These are phyloP conservation scores for Acipenser transmontanus DNA, from an alignment of 2,797 vertebrate species.

Conservation along the genomic window DNA sequence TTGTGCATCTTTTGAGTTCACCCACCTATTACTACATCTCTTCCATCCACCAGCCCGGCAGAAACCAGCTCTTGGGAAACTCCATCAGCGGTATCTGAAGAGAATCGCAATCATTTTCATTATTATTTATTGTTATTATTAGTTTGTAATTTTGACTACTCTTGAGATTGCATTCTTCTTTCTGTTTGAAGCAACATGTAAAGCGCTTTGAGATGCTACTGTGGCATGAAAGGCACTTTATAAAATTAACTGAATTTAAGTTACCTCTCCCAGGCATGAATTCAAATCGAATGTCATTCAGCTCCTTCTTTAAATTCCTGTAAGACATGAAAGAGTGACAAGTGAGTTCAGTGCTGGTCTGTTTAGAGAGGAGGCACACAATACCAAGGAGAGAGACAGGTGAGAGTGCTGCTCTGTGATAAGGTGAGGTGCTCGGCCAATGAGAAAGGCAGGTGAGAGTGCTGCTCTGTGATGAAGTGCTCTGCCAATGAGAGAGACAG, in stretches of 20 bases:
- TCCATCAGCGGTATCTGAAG: slow-evolving; percentile 90
- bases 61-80: slow-evolving; percentile 97
- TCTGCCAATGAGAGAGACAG: no score
- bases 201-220: neutral
- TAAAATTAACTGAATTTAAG: slow-evolving; percentile 13
- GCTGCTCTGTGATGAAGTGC: no score
- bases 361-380: neutral
- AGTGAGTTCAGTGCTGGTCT: neutral
- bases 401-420: no score
- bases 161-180: no score
- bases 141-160: neutral
- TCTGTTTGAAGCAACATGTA: no score
- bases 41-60: slow-evolving; percentile 92
- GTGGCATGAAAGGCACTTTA: neutral
- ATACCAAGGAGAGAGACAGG: neutral
- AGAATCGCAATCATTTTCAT: slow-evolving; percentile 8
- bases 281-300: slow-evolving; percentile 96
- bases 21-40: slow-evolving; percentile 94
- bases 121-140: neutral
- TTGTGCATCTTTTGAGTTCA: neutral
- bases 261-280: slow-evolving; percentile 95
- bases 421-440: no score
- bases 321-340: slow-evolving; percentile 24
- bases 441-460: no score
- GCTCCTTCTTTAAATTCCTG: slow-evolving; percentile 96